Conservation (phyloP, 2,888 invertebrate species). For the Abrostola triplasia region DNA sequence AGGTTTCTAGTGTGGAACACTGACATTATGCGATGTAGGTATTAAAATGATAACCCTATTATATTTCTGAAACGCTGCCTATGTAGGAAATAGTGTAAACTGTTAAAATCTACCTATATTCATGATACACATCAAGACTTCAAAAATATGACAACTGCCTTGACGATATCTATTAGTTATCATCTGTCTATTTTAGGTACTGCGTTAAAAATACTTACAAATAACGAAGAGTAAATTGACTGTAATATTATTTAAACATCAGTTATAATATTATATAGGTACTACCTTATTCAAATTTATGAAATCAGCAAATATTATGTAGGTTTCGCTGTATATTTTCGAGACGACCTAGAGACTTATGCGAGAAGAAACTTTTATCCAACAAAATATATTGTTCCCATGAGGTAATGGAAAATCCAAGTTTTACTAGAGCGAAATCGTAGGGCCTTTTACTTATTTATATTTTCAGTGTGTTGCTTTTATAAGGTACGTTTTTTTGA, state of each 20-base stretch:
- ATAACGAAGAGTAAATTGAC: too few relatives aligned
- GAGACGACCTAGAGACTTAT: conserved; percentile 3
- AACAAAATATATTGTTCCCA: conserved; percentile 39
- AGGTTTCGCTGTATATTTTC: conserved; percentile 13
- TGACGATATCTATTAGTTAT: too few relatives aligned
- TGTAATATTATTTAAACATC: background rate
- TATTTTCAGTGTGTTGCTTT: conserved; percentile 18
- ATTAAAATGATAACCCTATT: too few relatives aligned
- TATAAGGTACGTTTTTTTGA: background rate
- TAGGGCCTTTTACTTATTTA: conserved; percentile 22
- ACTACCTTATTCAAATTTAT: conserved; percentile 1
- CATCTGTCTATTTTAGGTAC: too few relatives aligned
- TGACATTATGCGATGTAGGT: too few relatives aligned
- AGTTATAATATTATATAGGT: background rate
- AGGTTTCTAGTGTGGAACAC: too few relatives aligned
- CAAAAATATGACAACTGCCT: too few relatives aligned
- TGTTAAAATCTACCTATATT: too few relatives aligned
- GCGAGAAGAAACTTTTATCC: conserved; percentile 20
- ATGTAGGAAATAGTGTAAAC: too few relatives aligned
- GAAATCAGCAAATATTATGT: conserved; percentile 6
- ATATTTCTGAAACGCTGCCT: too few relatives aligned
- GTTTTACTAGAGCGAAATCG: conserved; percentile 29
- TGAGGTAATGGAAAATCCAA: conserved; percentile 37
- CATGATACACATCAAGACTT: too few relatives aligned
- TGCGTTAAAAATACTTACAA: too few relatives aligned